Percentiles rank a stretch among this genome's conserved stretches.
Conservation (phyloP, 1,140 invertebrate genomes). For the Micrasema minimum region DNA sequence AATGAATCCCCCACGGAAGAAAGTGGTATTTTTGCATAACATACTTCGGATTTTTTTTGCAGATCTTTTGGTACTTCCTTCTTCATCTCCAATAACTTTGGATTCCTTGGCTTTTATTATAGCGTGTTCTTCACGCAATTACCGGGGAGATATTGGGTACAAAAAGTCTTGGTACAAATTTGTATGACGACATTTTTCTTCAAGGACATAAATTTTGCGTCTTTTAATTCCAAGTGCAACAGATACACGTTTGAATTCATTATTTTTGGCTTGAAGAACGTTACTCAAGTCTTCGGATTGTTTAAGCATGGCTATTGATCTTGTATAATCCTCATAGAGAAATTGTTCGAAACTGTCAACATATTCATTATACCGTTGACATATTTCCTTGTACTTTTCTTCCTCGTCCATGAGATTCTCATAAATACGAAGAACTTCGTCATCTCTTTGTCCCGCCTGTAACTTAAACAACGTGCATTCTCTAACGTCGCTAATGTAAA, state of each 20-base stretch:
- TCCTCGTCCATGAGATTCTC: conserved; percentile 71
- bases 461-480: conserved; percentile 68
- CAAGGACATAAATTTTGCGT: conserved; percentile 70
- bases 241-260: conserved; percentile 65
- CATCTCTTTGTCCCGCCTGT: conserved; percentile 67
- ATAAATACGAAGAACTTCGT: conserved; percentile 71
- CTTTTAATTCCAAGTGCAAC: conserved; percentile 65
- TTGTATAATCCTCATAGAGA: conserved; percentile 70
- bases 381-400: conserved; percentile 66
- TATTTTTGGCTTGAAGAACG: conserved; percentile 64
- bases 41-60: conserved; percentile 22
- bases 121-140: conserved; percentile 65
- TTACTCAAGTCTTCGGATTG: conserved; percentile 65
- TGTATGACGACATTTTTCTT: conserved; percentile 71
- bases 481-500: conserved; percentile 70
- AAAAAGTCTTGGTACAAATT: conserved; percentile 75
- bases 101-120: conserved; percentile 35
- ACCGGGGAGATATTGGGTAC: conserved; percentile 69
- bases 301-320: conserved; percentile 68
- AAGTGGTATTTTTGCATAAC: conserved; percentile 28
- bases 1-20: conserved; percentile 12
- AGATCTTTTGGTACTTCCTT: conserved; percentile 3
- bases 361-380: conserved; percentile 67
- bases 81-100: conserved; percentile 8
- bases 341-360: conserved; percentile 72